Conservation (phyloP, 1,140 invertebrate genomes). For the Diabrotica undecimpunctata region DNA sequence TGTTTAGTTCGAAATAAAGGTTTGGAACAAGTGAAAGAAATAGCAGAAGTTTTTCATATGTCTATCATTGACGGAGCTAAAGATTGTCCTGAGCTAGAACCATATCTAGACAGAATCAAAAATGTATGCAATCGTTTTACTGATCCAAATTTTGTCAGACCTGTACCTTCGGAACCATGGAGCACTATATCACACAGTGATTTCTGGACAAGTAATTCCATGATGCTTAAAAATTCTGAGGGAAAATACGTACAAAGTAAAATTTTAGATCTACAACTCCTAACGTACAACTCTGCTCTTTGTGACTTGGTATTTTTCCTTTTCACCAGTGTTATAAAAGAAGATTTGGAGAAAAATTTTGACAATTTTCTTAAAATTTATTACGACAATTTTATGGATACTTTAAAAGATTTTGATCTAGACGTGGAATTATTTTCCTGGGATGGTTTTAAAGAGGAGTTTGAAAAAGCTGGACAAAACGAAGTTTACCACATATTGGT, state of each 20-base stretch:
- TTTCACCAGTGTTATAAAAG: slow-evolving; percentile 51
- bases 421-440: slow-evolving; percentile 37
- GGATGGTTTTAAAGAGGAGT: slow-evolving; percentile 39
- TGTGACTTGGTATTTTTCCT: slow-evolving; percentile 59
- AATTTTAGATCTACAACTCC: slow-evolving; percentile 63
- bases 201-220: slow-evolving; percentile 62
- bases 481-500: slow-evolving; percentile 44
- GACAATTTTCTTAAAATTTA: slow-evolving; percentile 53
- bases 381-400: slow-evolving; percentile 50
- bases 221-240: slow-evolving; percentile 41
- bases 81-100: slow-evolving; percentile 37
- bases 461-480: slow-evolving; percentile 37
- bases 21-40: slow-evolving; percentile 36
- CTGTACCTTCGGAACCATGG: slow-evolving; percentile 47
- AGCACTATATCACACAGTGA: slow-evolving; percentile 56
- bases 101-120: slow-evolving; percentile 29
- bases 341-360: slow-evolving; percentile 47
- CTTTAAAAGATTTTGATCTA: slow-evolving; percentile 37
- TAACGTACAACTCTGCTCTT: slow-evolving; percentile 50
- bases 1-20: slow-evolving; percentile 39
- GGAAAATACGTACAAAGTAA: slow-evolving; percentile 50
- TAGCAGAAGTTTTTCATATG: slow-evolving; percentile 36
- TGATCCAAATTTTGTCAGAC: slow-evolving; percentile 23
- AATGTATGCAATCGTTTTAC: slow-evolving; percentile 27
- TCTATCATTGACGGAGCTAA: slow-evolving; percentile 39